Evolutionary conservation across 2,113 vertebrate genomes (phyloP).

Genomic region (Sisor rabdophorus): DNA sequence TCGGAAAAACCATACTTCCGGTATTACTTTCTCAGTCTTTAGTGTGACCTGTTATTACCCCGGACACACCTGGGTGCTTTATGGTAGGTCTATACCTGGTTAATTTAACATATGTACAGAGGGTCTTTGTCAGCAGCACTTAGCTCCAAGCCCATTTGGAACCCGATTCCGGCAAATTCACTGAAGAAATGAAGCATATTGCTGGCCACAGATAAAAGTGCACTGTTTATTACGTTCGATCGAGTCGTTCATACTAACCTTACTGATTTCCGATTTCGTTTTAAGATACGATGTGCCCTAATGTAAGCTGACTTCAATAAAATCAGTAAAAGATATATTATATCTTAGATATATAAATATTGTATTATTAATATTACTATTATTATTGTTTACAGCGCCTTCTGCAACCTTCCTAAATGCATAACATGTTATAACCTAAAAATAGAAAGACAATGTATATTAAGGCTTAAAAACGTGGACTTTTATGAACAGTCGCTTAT

Average conservation of each 20-base stretch:
- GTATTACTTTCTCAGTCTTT: conserved; percentile 16
- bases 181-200: conserved; percentile 26
- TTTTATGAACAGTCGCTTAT: neutral
- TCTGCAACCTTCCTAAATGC: neutral
- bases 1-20: neutral
- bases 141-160: conserved; percentile 36
- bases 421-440: neutral
- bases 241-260: neutral
- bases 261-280: neutral
- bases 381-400: neutral
- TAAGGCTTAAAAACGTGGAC: neutral
- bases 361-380: too few relatives aligned
- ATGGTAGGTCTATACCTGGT: conserved; percentile 25
- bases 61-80: conserved; percentile 31
- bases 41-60: conserved; percentile 25
- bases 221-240: conserved; percentile 18
- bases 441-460: neutral
- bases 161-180: conserved; percentile 37
- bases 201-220: conserved; percentile 28
- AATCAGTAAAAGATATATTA: too few relatives aligned
- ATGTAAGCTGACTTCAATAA: neutral
- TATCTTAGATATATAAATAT: too few relatives aligned
- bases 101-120: conserved; percentile 47
- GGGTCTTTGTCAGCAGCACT: conserved; percentile 42
- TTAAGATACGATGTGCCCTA: neutral